phyloP scores from a whole-genome alignment of 1,140 invertebrate species.

The Dendrolimus kikuchii region DNA sequence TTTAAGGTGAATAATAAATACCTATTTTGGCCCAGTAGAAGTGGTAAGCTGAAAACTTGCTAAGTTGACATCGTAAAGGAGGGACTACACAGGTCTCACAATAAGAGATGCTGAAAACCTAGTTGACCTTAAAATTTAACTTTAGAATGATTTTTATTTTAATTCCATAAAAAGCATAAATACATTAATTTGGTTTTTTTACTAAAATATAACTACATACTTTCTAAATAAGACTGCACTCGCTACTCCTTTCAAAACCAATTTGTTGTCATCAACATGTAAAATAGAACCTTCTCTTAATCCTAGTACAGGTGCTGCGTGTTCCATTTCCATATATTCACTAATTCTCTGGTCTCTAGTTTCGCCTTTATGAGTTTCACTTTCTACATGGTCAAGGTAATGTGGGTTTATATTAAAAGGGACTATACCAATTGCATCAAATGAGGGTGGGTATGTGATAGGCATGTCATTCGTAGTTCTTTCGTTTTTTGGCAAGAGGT shows the following conservation, averaged over 20 bases:
- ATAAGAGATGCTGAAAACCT: no score
- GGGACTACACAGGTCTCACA: no score
- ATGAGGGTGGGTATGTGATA: constrained; percentile 83
- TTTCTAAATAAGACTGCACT: constrained; percentile 77
- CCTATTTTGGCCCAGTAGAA: no score
- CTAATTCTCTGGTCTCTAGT: constrained; percentile 80
- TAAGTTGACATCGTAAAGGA: no score
- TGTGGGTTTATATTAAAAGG: constrained; percentile 92
- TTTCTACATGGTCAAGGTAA: constrained; percentile 79
- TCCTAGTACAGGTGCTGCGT: constrained; percentile 76
- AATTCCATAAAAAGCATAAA: background rate
- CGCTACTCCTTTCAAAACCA: constrained; percentile 75
- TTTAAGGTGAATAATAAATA: no score
- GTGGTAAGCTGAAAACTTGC: no score
- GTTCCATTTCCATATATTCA: constrained; percentile 77
- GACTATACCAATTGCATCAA: constrained; percentile 81
- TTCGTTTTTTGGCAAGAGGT: no score
- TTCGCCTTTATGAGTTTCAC: constrained; percentile 82
- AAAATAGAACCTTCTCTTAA: constrained; percentile 81
- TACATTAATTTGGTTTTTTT: background rate
- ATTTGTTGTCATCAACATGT: constrained; percentile 74
- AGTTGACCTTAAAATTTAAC: no score
- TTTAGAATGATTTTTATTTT: no score
- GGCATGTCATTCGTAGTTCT: constrained; percentile 93
- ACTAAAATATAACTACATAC: constrained; percentile 62